Percentiles rank a stretch among this genome's conserved stretches.
These are phyloP conservation scores for Julus scanicus DNA, from an alignment of 2,888 invertebrate genomes.

Conservation along the genomic window DNA sequence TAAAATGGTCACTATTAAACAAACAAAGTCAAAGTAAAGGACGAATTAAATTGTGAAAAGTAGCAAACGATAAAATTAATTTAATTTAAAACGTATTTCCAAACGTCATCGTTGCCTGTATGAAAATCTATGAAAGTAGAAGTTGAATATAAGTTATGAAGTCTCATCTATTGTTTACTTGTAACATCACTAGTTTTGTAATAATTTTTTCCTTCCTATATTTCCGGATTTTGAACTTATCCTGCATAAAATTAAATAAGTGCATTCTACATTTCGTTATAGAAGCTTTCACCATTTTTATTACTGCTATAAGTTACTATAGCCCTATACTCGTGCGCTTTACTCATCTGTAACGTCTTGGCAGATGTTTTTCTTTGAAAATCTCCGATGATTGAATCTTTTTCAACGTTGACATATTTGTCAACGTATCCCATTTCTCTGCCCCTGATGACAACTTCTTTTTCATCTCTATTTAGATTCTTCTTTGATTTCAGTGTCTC, in stretches of 20 bases:
- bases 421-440: constrained; percentile 4
- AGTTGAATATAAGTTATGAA: neutral
- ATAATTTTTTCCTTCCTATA: neutral
- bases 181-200: neutral
- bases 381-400: constrained; percentile 19
- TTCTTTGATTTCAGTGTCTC: constrained; percentile 9
- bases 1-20: too few relatives aligned
- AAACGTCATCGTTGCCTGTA: too few relatives aligned
- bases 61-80: too few relatives aligned
- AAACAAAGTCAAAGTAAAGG: too few relatives aligned
- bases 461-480: constrained; percentile 42
- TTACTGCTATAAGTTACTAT: neutral
- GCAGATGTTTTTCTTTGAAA: constrained; percentile 15
- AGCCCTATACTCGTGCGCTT: neutral
- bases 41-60: too few relatives aligned
- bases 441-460: constrained; percentile 29
- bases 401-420: constrained; percentile 42
- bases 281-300: neutral
- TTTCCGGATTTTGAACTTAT: neutral
- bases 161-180: neutral
- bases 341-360: constrained; percentile 17
- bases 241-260: neutral
- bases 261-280: neutral
- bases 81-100: too few relatives aligned
- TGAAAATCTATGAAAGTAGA: too few relatives aligned